phyloP scores from a whole-genome alignment of 1,140 invertebrate genomes.

The Pseudachorutes palmiensis region DNA sequence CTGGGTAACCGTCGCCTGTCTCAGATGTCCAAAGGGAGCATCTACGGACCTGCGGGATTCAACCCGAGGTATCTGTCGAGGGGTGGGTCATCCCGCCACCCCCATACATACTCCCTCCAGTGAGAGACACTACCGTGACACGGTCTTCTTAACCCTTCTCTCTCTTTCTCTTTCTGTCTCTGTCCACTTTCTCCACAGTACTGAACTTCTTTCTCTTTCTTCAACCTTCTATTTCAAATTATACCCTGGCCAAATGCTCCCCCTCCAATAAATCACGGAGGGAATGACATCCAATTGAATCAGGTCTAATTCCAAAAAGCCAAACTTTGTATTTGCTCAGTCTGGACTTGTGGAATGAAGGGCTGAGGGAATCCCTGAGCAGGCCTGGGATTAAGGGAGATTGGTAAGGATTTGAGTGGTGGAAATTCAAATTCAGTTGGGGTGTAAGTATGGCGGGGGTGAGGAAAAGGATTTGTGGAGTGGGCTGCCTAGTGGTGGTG shows the following conservation, averaged over 20 bases:
- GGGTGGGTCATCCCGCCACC: conserved; percentile 37
- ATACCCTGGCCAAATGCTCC: background rate
- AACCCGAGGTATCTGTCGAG: conserved; percentile 39
- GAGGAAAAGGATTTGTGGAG: too few relatives aligned
- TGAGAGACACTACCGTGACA: conserved; percentile 28
- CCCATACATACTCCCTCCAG: conserved; percentile 39
- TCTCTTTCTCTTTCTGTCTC: background rate
- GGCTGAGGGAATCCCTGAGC: too few relatives aligned
- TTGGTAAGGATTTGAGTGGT: background rate
- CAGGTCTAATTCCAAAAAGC: too few relatives aligned
- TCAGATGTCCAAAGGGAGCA: conserved; percentile 31
- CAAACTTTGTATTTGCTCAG: too few relatives aligned
- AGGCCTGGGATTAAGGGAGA: too few relatives aligned
- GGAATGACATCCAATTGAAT: too few relatives aligned
- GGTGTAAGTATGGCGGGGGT: too few relatives aligned
- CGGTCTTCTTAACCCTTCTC: conserved; percentile 11
- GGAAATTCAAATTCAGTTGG: background rate
- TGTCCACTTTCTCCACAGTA: background rate
- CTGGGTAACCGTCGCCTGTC: conserved; percentile 31
- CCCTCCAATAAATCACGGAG: background rate
- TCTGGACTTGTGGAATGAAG: too few relatives aligned
- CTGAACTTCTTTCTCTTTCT: conserved; percentile 11
- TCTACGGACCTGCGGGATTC: conserved; percentile 30
- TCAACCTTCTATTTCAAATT: background rate
- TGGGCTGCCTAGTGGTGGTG: too few relatives aligned